These are phyloP conservation scores for Saguinus imperator DNA, from an alignment of 2,113 vertebrate genomes.

Conservation along the genomic window DNA sequence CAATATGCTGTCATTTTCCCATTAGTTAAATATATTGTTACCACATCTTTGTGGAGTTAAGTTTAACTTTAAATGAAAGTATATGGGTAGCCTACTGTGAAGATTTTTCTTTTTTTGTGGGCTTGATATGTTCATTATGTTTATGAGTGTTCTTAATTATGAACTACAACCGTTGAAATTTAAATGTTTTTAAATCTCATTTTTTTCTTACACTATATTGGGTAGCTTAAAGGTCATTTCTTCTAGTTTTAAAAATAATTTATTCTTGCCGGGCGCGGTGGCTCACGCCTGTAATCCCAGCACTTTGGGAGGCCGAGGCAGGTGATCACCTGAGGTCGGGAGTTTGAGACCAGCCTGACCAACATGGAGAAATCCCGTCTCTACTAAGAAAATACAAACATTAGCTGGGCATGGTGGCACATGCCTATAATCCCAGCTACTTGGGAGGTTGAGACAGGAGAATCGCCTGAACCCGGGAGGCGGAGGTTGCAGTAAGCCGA, in stretches of 20 bases:
- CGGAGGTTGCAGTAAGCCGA: no score
- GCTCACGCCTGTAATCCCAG: no score
- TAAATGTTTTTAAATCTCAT: not conserved
- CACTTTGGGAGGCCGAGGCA: no score
- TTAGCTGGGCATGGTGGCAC: no score
- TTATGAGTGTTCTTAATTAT: not conserved
- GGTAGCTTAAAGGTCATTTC: not conserved
- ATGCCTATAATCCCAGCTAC: no score
- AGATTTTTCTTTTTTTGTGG: not conserved
- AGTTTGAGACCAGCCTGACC: no score
- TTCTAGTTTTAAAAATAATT: not conserved
- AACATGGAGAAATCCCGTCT: no score
- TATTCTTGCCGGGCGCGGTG: not conserved
- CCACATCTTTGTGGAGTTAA: slow-evolving; percentile 9
- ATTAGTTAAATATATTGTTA: not conserved
- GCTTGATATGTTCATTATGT: not conserved
- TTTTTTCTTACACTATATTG: not conserved
- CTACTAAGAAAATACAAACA: no score
- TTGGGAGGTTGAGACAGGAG: no score
- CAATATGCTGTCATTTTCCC: not conserved
- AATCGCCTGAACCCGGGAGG: no score
- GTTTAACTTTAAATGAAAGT: not conserved
- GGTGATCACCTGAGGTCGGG: no score
- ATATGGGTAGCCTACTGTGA: not conserved
- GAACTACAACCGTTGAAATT: not conserved